Percentiles rank a stretch among this genome's conserved stretches.
phyloP scores from a whole-genome alignment of 2,797 vertebrate species.

The Danionella dracula region DNA sequence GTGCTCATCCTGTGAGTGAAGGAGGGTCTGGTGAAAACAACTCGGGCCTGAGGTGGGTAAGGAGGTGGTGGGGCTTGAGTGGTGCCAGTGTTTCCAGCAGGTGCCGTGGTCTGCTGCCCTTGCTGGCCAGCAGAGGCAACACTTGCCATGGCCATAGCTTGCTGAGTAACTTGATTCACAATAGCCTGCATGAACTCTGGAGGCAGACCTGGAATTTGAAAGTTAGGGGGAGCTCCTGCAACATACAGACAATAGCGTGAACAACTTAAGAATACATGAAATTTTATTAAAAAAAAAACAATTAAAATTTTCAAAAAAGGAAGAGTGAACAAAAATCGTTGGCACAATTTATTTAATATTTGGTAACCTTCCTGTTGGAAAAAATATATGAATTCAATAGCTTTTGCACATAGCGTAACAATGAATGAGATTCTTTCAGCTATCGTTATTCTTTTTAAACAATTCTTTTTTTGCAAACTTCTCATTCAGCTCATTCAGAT shows the following conservation, averaged over 20 bases:
- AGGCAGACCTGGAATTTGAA: conserved; percentile 75
- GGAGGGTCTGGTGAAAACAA: conserved; percentile 82
- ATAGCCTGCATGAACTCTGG: conserved; percentile 87
- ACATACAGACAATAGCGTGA: background rate
- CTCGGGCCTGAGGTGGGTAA: conserved; percentile 75
- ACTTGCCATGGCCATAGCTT: conserved; percentile 74
- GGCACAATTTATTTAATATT: too few species aligned
- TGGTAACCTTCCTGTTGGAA: too few species aligned
- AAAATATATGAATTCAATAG: too few species aligned
- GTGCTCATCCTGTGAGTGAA: conserved; percentile 54
- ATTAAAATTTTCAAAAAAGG: too few species aligned
- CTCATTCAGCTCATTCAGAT: too few species aligned
- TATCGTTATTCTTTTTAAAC: too few species aligned
- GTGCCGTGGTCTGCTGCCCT: conserved; percentile 53
- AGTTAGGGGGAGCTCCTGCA: conserved; percentile 43
- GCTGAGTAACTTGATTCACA: conserved; percentile 82
- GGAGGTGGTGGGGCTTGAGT: conserved; percentile 37
- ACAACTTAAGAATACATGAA: too few species aligned
- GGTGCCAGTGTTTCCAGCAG: conserved; percentile 27
- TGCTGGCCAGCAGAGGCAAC: conserved; percentile 59
- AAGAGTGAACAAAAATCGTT: too few species aligned
- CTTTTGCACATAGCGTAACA: too few species aligned
- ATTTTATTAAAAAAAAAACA: background rate
- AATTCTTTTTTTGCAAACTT: too few species aligned
- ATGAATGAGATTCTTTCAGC: too few species aligned